Base-by-base conservation (phyloP, 2,888 invertebrate species). In the Sericinus montela region DNA sequence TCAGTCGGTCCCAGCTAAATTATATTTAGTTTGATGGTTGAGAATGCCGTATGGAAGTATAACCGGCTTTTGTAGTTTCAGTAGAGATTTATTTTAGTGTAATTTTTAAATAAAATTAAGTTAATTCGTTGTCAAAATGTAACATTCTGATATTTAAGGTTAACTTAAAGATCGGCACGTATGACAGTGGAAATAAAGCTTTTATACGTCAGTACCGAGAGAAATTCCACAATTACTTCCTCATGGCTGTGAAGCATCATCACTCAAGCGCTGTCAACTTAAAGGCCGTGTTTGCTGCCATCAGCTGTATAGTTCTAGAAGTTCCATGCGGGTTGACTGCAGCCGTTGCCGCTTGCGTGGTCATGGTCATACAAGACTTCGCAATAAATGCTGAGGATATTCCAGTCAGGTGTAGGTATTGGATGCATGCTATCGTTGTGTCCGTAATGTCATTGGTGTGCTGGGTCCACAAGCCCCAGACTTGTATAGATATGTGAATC, bases 281-380 rank as follows among this genome's bases (percentile, higher is more conserved):
- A 19, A 91, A 91, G 57, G 81, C 82, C 4, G 68, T 89, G 0
- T 92, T 90, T 57, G 79, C 88, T 30, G 81, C 90, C 0, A 73
- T 92, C n/a, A 90, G 91, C 41, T 67, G 91, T 37, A 71, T 91
- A 1, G 75, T 91, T 0, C 67, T 91, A 8, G 92, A 92, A 64
- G 84, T 92, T 10, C 92, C 93, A 0, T 92, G 91, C 48, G 91
- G 91, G 0, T 87, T 91, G 58, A 91, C 91, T 0, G 91, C 92
- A 0, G 91, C 92, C 0, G 82, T 90, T 0, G 72, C 90, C 5
- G 90, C 91, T 0, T 91, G 91, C 56, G 75, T 92, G 23, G 73
- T 86, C 0, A 92, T 93, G 91, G 82, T 90, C 7, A 73, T 93
- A n/a, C 93, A 93, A 64, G 90, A 92, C 49, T 75, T 76, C 19